phyloP scores from a whole-genome alignment of 2,888 invertebrate species.

The Agrotis ipsilon region DNA sequence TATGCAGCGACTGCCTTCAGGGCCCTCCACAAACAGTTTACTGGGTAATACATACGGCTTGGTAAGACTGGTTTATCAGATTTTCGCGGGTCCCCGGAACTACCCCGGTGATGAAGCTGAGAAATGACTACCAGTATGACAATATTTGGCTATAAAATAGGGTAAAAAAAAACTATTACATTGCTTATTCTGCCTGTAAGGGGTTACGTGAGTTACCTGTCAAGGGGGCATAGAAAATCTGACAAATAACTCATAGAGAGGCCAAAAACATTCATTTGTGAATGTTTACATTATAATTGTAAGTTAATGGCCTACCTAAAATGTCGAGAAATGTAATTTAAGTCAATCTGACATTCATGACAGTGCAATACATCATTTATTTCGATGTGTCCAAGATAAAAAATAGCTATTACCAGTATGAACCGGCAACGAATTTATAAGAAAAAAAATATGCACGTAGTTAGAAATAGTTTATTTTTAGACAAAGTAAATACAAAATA shows the following conservation, averaged over 20 bases:
- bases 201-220: not conserved
- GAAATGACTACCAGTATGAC: too few species aligned
- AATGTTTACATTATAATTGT: slow-evolving; percentile 14
- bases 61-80: too few species aligned
- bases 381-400: not conserved
- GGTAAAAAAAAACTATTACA: not conserved
- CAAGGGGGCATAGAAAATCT: not conserved
- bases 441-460: slow-evolving; percentile 48
- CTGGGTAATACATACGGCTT: too few species aligned
- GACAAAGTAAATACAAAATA: slow-evolving; percentile 58
- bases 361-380: slow-evolving; percentile 2
- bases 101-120: too few species aligned
- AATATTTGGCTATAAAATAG: not conserved
- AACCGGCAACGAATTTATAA: slow-evolving; percentile 61
- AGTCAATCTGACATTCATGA: slow-evolving; percentile 20
- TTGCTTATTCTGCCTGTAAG: not conserved
- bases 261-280: not conserved
- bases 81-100: too few species aligned
- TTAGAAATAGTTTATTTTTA: slow-evolving; percentile 37
- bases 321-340: slow-evolving; percentile 1
- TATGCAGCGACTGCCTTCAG: too few species aligned
- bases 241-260: not conserved
- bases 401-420: slow-evolving; percentile 3
- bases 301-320: slow-evolving; percentile 4
- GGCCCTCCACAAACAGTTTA: too few species aligned